Percentiles rank a stretch among this genome's conserved stretches.
Evolutionary conservation across 2,888 invertebrate genomes (phyloP).

Genomic region (Elegia similella): DNA sequence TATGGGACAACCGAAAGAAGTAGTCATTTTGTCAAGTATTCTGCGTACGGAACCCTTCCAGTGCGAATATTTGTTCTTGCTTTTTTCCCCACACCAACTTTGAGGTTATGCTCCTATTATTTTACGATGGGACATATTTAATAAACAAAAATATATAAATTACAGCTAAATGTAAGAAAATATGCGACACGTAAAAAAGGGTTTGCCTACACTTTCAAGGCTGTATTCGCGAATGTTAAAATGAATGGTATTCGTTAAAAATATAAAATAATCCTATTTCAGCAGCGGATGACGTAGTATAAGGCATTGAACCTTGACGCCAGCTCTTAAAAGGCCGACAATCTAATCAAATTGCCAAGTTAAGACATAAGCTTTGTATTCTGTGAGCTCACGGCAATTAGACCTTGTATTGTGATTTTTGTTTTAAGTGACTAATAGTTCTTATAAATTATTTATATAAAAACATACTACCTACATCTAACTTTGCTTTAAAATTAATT

Average conservation of each 20-base stretch:
- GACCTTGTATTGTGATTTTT: not conserved
- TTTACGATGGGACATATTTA: no score
- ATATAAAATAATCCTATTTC: conserved; percentile 13
- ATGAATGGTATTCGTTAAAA: not conserved
- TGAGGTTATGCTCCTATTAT: no score
- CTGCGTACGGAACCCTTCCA: no score
- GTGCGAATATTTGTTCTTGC: no score
- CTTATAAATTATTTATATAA: no score
- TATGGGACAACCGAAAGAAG: no score
- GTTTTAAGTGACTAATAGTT: no score
- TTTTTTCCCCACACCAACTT: no score
- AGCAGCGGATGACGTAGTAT: not conserved
- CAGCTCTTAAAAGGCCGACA: not conserved
- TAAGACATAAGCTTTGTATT: not conserved
- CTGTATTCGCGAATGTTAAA: not conserved
- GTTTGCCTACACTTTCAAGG: not conserved
- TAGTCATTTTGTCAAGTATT: no score
- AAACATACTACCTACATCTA: no score
- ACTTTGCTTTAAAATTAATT: no score
- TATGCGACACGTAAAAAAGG: not conserved
- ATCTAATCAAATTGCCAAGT: conserved; percentile 5
- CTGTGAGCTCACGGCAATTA: not conserved
- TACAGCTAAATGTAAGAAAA: not conserved
- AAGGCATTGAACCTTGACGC: conserved; percentile 12
- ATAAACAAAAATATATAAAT: not conserved